Conservation (phyloP, 2,888 invertebrate genomes). For the Neoaliturus tenellus region DNA sequence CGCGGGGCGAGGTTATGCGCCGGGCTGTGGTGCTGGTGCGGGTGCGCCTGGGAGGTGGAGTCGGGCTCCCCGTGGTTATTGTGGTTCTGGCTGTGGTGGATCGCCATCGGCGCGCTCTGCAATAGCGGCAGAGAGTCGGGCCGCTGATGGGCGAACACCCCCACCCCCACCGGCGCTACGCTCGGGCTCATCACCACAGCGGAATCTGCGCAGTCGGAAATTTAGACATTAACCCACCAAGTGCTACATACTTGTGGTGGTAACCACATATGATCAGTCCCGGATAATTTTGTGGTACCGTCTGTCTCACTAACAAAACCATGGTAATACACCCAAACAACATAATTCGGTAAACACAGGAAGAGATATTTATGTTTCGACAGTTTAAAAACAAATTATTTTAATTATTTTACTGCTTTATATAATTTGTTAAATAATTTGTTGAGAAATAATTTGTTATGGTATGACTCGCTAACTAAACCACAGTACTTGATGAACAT, state of each 20-base stretch:
- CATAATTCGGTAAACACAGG: no score
- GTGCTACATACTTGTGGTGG: not conserved
- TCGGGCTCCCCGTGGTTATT: not conserved
- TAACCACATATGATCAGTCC: no score
- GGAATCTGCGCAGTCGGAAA: slow-evolving; percentile 5
- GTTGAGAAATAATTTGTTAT: no score
- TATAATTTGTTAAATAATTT: no score
- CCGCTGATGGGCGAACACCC: not conserved
- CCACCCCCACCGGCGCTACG: not conserved
- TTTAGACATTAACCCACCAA: not conserved
- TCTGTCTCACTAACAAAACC: no score
- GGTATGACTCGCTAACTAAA: no score
- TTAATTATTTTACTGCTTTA: no score
- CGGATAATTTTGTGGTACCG: no score
- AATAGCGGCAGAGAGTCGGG: slow-evolving; percentile 29
- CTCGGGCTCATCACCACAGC: slow-evolving; percentile 38
- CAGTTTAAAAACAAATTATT: no score
- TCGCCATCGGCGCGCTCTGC: not conserved
- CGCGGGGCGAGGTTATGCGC: slow-evolving; percentile 32
- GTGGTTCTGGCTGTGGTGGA: not conserved
- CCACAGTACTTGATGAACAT: no score
- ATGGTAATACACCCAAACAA: no score
- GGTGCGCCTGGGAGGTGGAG: not conserved
- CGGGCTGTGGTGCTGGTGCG: not conserved
- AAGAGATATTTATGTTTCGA: no score